phyloP scores from a whole-genome alignment of 1,140 invertebrate genomes.

The Zaprionus vittiger region DNA sequence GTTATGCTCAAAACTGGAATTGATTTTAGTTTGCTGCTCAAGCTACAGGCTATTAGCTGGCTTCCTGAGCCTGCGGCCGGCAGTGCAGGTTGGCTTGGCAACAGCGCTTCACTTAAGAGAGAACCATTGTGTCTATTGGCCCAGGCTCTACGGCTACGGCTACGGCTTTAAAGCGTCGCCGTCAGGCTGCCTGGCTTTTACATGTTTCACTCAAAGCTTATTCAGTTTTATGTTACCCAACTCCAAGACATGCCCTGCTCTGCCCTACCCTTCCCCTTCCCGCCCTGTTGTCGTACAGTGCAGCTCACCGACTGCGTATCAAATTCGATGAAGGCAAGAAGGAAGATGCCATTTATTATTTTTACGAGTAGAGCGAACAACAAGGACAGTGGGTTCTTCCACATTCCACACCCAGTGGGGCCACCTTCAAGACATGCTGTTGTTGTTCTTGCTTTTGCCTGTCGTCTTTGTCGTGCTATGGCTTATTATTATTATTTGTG shows the following conservation, averaged over 20 bases:
- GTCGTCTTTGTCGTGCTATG: conserved; percentile 41
- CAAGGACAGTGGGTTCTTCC: conserved; percentile 18
- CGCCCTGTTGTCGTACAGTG: not conserved
- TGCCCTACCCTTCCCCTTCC: not conserved
- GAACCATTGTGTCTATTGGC: conserved; percentile 21
- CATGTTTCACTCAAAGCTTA: conserved; percentile 66
- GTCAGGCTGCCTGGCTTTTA: conserved; percentile 42
- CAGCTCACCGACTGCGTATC: conserved; percentile 50
- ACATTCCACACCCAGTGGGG: conserved; percentile 24
- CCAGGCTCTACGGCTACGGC: conserved; percentile 24
- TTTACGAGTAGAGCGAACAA: conserved; percentile 67
- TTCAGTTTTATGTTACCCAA: conserved; percentile 58
- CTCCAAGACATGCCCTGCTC: not conserved
- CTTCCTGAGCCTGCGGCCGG: conserved; percentile 47
- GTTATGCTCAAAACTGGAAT: conserved; percentile 60
- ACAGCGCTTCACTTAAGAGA: conserved; percentile 8
- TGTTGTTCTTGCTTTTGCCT: conserved; percentile 51
- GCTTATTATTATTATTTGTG: conserved; percentile 83
- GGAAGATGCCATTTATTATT: conserved; percentile 74
- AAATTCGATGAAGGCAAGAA: conserved; percentile 68
- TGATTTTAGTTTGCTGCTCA: conserved; percentile 63
- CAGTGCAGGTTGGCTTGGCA: conserved; percentile 29
- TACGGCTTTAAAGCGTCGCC: conserved; percentile 56
- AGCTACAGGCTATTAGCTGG: conserved; percentile 57
- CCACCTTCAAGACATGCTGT: conserved; percentile 55